Evolutionary conservation across 2,888 invertebrate species (phyloP), one percentile per base, ranked within the genome.

Genomic region (Periphyllus acericola): DNA sequence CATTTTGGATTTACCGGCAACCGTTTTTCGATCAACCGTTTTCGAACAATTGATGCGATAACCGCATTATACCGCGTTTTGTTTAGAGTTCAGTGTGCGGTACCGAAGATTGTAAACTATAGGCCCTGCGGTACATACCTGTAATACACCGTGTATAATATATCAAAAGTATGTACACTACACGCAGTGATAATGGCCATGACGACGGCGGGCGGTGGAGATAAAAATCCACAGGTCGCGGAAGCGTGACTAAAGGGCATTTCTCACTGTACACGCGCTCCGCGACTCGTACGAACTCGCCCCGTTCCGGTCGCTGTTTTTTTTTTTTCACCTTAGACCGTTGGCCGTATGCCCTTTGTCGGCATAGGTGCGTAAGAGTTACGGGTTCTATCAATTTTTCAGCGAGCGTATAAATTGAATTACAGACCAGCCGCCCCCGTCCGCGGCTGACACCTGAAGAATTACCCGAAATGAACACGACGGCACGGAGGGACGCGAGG

Each of bases 341-440:
- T 52, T 34, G 82, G 71, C 52, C 17, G 36, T 8, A 25, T 14
- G 52, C 36, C 17, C 6, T 60, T 55, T 40, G 84, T 68, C 29
- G 34, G 60, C 46, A 11, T 21, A 66, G 2, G 19, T 46, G 46
- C 14, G 34, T 14, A 11, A 40, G 76, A 79, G 79, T 86, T 76
- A 82, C 46, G 84, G 76, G 29, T 55, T 60, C 60, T 52, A 86
- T 86, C 55, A 80, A 72, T 80, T 80, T 32, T 72, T 60, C 68
- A 32, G 52, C n/a, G n/a, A 71, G 32, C 68, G 19, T 32, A 74
- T 80, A 86, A 86, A 86, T 86, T 72, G 79, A 80, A 86, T 86
- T 75, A 72, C 78, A 66, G 46, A 19, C 68, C 68, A 17, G 17
- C 32, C 60, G 5, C 11, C 34, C 36, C 29, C 36, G 52, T 34